Evolutionary conservation across 2,797 vertebrate species (phyloP).

Genomic region (Cygnus olor): DNA sequence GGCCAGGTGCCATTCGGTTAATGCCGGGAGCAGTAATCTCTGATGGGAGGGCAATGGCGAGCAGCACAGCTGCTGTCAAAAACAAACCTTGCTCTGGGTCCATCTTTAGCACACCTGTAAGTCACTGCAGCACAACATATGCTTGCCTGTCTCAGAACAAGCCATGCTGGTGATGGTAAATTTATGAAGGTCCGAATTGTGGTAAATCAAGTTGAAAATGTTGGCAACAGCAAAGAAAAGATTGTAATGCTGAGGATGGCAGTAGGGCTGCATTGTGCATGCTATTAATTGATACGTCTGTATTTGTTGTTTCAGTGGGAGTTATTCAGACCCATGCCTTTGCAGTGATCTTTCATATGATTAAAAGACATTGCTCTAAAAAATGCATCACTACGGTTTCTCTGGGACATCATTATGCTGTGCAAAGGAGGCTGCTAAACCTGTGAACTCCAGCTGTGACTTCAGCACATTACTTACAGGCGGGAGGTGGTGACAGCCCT

Average conservation of each 20-base stretch:
- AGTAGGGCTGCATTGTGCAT: not conserved
- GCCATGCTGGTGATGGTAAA: not conserved
- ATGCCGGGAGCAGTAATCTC: not conserved
- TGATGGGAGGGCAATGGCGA: not conserved
- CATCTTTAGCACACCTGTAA: rapidly evolving
- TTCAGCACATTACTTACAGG: not conserved
- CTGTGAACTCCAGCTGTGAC: constrained; percentile 12
- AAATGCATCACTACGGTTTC: not conserved
- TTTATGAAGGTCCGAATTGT: not conserved
- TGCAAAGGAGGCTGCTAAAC: not conserved
- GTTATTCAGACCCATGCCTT: not conserved
- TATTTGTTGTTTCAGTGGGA: not conserved
- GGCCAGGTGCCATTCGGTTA: not conserved
- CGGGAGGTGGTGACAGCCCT: constrained; percentile 31
- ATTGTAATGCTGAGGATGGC: not conserved
- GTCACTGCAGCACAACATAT: not conserved
- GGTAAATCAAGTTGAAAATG: not conserved
- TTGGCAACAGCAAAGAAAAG: not conserved
- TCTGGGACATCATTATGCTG: not conserved
- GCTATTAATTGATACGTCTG: not conserved
- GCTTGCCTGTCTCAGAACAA: not conserved
- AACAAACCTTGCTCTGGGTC: rapidly evolving
- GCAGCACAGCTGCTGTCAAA: not conserved
- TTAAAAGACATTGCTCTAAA: not conserved
- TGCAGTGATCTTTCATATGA: not conserved